Evolutionary conservation across 2,888 invertebrate species (phyloP), one percentile per base, ranked within the genome.

Genomic region (Vandiemenella viatica): DNA sequence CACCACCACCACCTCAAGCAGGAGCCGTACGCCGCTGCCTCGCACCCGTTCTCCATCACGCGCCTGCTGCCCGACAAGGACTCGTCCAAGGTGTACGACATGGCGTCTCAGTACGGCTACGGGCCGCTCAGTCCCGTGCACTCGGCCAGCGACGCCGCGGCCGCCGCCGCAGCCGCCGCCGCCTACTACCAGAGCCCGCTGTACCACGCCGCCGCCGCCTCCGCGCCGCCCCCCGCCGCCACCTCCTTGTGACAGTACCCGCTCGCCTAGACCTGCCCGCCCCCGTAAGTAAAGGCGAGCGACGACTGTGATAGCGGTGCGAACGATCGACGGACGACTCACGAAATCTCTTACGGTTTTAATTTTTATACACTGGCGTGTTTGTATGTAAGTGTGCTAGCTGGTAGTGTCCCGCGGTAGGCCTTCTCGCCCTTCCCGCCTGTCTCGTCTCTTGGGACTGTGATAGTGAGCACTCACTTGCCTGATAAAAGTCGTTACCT

Each of bases 1-100:
- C 67, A 68, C 4, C 71, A 70, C 69, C 63, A 68, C 26, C 83
- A 83, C 60, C 69, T 88, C 58, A 88, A 88, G 64, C 83, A 84
- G 63, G 83, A 84, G 65, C 81, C 81, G 46, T 79, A 80, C 37
- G 86, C 86, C 63, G 84, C 87, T 51, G 80, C 86, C 57, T 85
- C 78, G 65, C 92, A 91, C 65, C 93, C 93, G 19, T 95, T 95
- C 73, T 90, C 90, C 66, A 95, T 95, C 68, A 91, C 87, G 61
- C 82, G 91, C 67, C 75, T 95, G 64, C 76, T 95, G 62, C 91
- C 92, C 48, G 82, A 84, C 57, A 89, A 90, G 68, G 75, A 88
- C 56, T 91, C 91, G 68, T 79, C 89, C 60, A 91, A 90, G 70
- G 88, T 91, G 86, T 91, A 91, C 70, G 86, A 84, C 51, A 60